Conservation (phyloP, 2,113 vertebrate genomes). For the Lophius piscatorius region DNA sequence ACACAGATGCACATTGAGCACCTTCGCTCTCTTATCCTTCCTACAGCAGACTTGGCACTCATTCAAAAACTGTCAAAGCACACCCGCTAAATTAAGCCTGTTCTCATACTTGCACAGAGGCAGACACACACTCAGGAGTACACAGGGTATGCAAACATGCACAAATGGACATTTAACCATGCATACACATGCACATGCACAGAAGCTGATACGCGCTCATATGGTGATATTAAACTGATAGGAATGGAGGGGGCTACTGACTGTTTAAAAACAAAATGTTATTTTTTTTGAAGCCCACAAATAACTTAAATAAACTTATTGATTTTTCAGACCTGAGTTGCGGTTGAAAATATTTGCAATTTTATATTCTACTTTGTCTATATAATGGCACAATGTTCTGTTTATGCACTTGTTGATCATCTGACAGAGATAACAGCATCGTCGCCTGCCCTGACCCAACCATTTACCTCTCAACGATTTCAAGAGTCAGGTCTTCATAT, state of each 20-base stretch:
- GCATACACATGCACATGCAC: not conserved
- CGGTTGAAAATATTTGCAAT: too few relatives aligned
- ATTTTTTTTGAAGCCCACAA: too few relatives aligned
- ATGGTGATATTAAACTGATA: constrained; percentile 16
- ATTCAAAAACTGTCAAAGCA: constrained; percentile 83
- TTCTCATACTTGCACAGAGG: constrained; percentile 61
- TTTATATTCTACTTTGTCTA: too few relatives aligned
- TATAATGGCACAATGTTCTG: too few relatives aligned
- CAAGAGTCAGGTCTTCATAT: too few relatives aligned
- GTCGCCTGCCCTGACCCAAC: too few relatives aligned
- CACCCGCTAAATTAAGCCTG: constrained; percentile 83
- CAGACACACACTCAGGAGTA: constrained; percentile 41
- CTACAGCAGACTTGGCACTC: constrained; percentile 77
- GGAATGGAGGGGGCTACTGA: not conserved
- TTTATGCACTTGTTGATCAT: too few relatives aligned
- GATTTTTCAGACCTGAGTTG: too few relatives aligned
- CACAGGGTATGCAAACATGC: constrained; percentile 30
- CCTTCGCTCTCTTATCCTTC: constrained; percentile 72
- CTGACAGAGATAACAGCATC: too few relatives aligned
- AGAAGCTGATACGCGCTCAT: constrained; percentile 2
- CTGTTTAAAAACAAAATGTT: not conserved
- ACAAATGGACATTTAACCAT: constrained; percentile 13
- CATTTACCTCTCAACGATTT: too few relatives aligned
- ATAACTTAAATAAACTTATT: too few relatives aligned
- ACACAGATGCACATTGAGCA: constrained; percentile 76